Percentiles rank a stretch among this genome's conserved stretches.
Conservation (phyloP, 2,888 invertebrate species). For the Perizoma affinitatum region DNA sequence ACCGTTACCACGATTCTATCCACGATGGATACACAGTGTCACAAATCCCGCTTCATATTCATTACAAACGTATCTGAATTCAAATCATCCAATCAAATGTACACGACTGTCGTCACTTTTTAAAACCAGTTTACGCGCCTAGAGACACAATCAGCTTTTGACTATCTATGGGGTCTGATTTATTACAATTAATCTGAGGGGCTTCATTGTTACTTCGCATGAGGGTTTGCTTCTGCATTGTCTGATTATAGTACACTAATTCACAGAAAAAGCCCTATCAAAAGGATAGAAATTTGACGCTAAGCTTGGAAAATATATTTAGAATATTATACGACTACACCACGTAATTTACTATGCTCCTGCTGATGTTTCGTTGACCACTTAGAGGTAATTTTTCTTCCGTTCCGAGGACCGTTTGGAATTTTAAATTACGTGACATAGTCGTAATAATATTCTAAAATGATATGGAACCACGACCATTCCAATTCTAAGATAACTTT, state of each 20-base stretch:
- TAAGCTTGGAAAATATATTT: no score
- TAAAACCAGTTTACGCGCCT: constrained; percentile 55
- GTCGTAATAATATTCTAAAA: no score
- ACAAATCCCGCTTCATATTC: constrained; percentile 58
- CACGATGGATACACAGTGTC: constrained; percentile 48
- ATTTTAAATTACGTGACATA: no score
- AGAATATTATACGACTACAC: no score
- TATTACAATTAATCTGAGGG: constrained; percentile 39
- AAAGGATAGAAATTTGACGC: no score
- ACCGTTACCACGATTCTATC: constrained; percentile 75
- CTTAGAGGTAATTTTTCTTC: no score
- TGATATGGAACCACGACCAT: no score
- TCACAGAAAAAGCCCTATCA: background rate
- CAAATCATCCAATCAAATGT: constrained; percentile 42
- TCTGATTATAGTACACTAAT: constrained; percentile 5
- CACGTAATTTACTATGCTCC: no score
- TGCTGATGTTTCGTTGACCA: no score
- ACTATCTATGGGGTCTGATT: constrained; percentile 40
- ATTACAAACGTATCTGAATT: constrained; percentile 49
- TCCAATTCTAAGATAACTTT: no score
- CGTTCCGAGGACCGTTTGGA: no score
- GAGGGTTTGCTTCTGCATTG: constrained; percentile 31
- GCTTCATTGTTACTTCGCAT: constrained; percentile 37
- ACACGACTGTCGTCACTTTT: constrained; percentile 50
- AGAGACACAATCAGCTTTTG: constrained; percentile 43